Evolutionary conservation across 2,113 vertebrate genomes (phyloP), one percentile per base, ranked within the genome.

Genomic region (Callocephalon fimbriatum): DNA sequence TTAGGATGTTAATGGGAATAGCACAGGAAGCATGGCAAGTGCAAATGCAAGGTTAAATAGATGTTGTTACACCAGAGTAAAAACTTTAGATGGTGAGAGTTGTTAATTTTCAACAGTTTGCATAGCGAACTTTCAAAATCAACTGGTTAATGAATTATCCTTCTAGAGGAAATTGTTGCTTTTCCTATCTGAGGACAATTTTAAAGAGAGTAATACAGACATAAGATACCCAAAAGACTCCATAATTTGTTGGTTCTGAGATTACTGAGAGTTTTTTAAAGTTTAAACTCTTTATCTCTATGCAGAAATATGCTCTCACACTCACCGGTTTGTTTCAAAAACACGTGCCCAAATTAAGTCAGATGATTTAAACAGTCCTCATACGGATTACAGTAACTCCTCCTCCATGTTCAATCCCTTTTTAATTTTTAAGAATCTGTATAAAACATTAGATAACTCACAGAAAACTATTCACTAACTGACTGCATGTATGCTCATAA

Each of bases 31-130:
- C 42, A 54, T 0, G 10, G 32, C 35, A 72, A 65, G 38, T 38
- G 66, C 48, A 91, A 91, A 68, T 29, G 20, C 70, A 83, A 96
- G 90, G 78, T 85, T 48, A 93, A 70, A 89, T 1, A 62, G 40
- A 61, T n/a, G 62, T 29, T 66, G 48, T 75, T 88, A 53, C 20
- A 82, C 13, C 45, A 23, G 29, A 93, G 79, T n/a, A 73, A 70
- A 81, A 70, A 38, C 61, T 78, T 82, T 21, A 70, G 54, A 37
- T 10, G 13, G 42, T 7, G 29, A 45, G 25, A 82, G 78, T 10
- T 94, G 81, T 94, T 94, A 94, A 94, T 95, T 91, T 96, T 96
- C 94, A 96, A 95, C 74, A 87, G 77, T 85, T 67, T 72, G 38
- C 68, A 81, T 17, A 51, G 65, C 44, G 53, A 40, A 74, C 65